Evolutionary conservation across 2,113 vertebrate genomes (phyloP), one percentile per base, ranked within the genome.

Genomic region (Mustela nigripes): DNA sequence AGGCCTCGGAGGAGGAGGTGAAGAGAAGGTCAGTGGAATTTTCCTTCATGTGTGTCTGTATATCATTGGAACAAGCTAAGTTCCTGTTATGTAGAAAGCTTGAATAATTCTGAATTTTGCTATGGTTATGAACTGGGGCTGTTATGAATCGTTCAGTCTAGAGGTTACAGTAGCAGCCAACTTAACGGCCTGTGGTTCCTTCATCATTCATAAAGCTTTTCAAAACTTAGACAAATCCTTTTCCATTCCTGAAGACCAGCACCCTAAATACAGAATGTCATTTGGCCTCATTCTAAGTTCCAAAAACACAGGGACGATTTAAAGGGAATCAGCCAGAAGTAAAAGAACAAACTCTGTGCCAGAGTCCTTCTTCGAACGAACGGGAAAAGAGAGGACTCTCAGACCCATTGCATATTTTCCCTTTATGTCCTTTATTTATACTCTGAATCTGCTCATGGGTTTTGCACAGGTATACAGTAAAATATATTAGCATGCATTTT

Each of bases 1-100:
- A 73, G 89, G 26, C 22, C 56, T 96, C 93, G 80, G 74, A 97
- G 80, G 36, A 4, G 0, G 45, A 97, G 74, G 28, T 93, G 39
- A 98, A 95, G 58, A 88, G 71, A 74, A 42, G 36, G 36, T 93
- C 85, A 98, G 82, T 96, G 39, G 39, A 97, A 97, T 92, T 98
- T 98, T 97, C 71, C 71, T 96, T 91, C 63, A 19, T 80, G 10
- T 91, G 11, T 62, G 7, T 95, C 95, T 96, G 84, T 92, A 96
- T 96, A 39, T 95, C 94, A 83, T 56, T 3, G 9, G 36, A 91
- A 16, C n/a, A 89, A 97, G 48, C 0, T 92, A 45, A 95, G 96
- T 98, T n/a, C 39, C 53, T 78, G 39, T 63, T 98, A 93, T 73
- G 92, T 53, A 28, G 39, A 88, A 18, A 93, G 31, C 26, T 96